Evolutionary conservation across 2,888 invertebrate species (phyloP).

Genomic region (Scotopteryx bipunctaria): DNA sequence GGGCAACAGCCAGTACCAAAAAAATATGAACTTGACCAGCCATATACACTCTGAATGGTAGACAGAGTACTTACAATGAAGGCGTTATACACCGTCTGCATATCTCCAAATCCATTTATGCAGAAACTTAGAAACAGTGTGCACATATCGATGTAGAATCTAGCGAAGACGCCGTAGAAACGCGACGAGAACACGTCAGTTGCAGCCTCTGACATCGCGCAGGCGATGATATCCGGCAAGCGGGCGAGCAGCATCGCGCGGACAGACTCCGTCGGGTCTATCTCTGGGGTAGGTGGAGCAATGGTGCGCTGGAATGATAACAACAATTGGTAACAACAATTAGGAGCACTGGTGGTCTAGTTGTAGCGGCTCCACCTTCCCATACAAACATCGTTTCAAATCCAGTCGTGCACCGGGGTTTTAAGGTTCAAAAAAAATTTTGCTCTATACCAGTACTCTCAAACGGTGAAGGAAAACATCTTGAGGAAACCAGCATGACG

Average conservation of each 20-base stretch:
- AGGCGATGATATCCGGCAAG: conserved; percentile 53
- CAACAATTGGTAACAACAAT: background rate
- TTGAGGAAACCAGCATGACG: too few relatives aligned
- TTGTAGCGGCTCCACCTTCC: too few relatives aligned
- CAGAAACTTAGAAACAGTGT: conserved; percentile 52
- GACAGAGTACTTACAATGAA: conserved; percentile 21
- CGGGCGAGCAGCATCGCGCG: conserved; percentile 52
- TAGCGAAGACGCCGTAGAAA: conserved; percentile 54
- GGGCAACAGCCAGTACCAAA: too few relatives aligned
- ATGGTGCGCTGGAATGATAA: conserved; percentile 39
- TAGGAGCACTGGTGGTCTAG: background rate
- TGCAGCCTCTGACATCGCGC: conserved; percentile 47
- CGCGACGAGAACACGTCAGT: conserved; percentile 47
- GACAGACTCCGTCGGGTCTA: conserved; percentile 49
- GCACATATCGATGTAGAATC: conserved; percentile 59
- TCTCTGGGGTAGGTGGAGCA: conserved; percentile 42
- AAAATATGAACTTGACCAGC: too few relatives aligned
- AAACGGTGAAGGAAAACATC: too few relatives aligned
- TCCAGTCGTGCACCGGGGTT: too few relatives aligned
- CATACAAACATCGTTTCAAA: too few relatives aligned
- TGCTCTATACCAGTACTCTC: too few relatives aligned
- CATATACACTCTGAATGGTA: too few relatives aligned
- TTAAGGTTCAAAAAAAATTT: too few relatives aligned
- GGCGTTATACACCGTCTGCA: conserved; percentile 26
- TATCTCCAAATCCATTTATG: conserved; percentile 46